Evolutionary conservation across 2,888 invertebrate species (phyloP).

Genomic region (Stenodera caucasica): DNA sequence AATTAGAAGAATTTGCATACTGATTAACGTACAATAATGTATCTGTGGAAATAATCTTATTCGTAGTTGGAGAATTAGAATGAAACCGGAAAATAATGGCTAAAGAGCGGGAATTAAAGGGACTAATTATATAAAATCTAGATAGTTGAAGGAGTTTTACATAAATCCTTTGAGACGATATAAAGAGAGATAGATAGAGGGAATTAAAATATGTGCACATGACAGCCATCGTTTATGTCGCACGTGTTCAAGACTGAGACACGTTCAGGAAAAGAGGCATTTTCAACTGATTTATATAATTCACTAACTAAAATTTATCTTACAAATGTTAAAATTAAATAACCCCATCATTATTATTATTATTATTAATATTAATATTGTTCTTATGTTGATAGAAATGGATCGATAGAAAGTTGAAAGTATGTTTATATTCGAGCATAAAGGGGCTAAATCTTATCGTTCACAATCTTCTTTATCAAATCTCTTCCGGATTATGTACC

Average conservation of each 20-base stretch:
- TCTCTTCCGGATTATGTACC: constrained; percentile 1
- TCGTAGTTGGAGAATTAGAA: not conserved
- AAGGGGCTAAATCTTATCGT: not conserved
- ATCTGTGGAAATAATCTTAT: too few relatives aligned
- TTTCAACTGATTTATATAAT: constrained; percentile 29
- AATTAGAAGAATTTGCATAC: not conserved
- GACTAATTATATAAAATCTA: not conserved
- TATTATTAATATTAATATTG: too few relatives aligned
- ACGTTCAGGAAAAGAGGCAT: constrained; percentile 28
- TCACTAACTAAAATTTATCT: constrained; percentile 4
- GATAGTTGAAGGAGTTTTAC: too few relatives aligned
- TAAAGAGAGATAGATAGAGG: constrained; percentile 36
- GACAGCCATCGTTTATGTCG: constrained; percentile 36
- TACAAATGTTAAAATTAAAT: too few relatives aligned
- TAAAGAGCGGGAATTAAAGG: not conserved
- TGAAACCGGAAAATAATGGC: not conserved
- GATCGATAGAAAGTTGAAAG: too few relatives aligned
- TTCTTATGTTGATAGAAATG: too few relatives aligned
- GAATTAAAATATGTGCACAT: constrained; percentile 40
- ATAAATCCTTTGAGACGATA: constrained; percentile 11
- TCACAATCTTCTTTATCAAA: not conserved
- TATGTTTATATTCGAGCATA: not conserved
- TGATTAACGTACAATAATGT: too few relatives aligned
- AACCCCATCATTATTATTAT: too few relatives aligned
- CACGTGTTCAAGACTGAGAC: constrained; percentile 38